Base-by-base conservation (phyloP, 2,797 vertebrate genomes). In the Lacerta viridis region DNA sequence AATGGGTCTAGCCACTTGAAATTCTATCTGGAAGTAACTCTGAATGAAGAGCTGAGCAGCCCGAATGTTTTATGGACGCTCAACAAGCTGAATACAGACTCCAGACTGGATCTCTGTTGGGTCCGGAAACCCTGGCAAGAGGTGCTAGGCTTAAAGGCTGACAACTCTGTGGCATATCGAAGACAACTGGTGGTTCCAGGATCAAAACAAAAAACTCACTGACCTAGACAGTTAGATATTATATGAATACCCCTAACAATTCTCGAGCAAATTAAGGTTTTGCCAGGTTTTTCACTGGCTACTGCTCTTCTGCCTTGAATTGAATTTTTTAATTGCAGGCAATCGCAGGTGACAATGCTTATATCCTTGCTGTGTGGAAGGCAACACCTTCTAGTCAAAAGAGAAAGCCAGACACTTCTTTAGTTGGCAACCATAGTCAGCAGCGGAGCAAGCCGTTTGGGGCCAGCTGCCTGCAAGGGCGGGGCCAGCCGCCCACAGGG, bases 391-490 rank as follows among this genome's bases (percentile, higher is more conserved):
- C 66, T 1, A 64, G 61, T 18, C 61, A 23, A 18, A 64, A 23
- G 61, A 64, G 20, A 18, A 64, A 64, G 61, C 18, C 59, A 64
- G 20, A 2, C 20, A 23, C 17, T 64, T 64, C 61, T 64, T 64
- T 64, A 23, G 61, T 7, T 64, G 61, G 61, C 7, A 64, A 64
- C 1, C 61, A 18, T 64, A 64, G 59, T 61, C 17, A 61, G 61
- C 0, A 1, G 20, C 0, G 1, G 61, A 55, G 50, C 50, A 55
- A 55, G 50, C 3, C 3, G 13, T 55, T 55, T 1, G 1, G 43
- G 43, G 1, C 43, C 43, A 43, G 7, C 43, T 8, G 43, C 43
- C 43, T 43, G 41, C 39, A 41, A 41, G 41, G 41, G 41, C 0
- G 43, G 50, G 50, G 50, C 50, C 41, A 43, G 41, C 41, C 41